Evolutionary conservation across 2,113 vertebrate genomes (phyloP).

Genomic region (Columba janthina): DNA sequence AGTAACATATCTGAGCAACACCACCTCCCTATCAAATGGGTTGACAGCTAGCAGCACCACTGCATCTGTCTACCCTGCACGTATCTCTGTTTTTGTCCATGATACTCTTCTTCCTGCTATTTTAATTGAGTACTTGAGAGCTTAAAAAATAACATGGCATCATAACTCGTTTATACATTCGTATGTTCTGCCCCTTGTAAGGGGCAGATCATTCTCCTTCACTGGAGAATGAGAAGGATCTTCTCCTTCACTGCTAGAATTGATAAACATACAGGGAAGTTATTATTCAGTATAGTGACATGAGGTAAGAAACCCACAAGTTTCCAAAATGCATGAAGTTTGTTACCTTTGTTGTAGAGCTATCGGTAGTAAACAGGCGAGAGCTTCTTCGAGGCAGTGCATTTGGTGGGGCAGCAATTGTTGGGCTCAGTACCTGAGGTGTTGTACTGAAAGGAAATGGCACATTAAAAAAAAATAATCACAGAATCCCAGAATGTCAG

Average conservation of each 20-base stretch:
- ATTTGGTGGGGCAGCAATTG: conserved; percentile 94
- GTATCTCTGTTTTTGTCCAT: neutral
- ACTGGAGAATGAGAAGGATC: neutral
- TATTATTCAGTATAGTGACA: accelerated
- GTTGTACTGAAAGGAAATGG: conserved; percentile 81
- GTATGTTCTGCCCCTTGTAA: neutral
- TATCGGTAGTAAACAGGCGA: conserved; percentile 95
- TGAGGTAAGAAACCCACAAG: accelerated
- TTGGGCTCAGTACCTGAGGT: conserved; percentile 98
- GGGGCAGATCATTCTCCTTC: too few relatives aligned
- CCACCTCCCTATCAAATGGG: neutral
- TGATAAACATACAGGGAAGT: accelerated
- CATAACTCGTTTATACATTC: neutral
- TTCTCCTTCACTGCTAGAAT: neutral
- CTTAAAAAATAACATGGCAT: neutral
- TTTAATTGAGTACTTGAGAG: neutral
- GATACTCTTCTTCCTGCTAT: neutral
- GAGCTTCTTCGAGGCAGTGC: conserved; percentile 95
- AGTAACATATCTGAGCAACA: neutral
- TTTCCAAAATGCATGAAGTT: accelerated
- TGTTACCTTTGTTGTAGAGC: conserved; percentile 95
- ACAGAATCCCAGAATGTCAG: too few relatives aligned
- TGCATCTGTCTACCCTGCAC: neutral
- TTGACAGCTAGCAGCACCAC: neutral
- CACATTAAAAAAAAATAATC: neutral